Conservation (phyloP, 1,140 invertebrate genomes). For the Drosophila orosa region DNA sequence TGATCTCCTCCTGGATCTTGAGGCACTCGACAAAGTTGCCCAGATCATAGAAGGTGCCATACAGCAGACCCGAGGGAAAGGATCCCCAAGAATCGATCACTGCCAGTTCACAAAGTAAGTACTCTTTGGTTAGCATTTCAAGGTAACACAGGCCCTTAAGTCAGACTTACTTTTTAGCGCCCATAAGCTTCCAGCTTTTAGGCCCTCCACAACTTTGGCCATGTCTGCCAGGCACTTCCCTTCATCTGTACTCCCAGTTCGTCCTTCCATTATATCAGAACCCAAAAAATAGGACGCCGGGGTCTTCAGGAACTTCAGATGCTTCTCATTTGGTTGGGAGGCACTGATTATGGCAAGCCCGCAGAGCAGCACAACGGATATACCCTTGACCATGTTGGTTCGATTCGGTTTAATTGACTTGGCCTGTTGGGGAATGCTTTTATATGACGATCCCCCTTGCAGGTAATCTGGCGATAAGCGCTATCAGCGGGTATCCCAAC, state of each 20-base stretch:
- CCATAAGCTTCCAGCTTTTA: background rate
- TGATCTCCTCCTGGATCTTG: slow-evolving; percentile 12
- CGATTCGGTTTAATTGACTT: background rate
- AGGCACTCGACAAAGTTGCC: slow-evolving; percentile 65
- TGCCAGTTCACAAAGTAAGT: slow-evolving; percentile 2
- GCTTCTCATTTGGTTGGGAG: background rate
- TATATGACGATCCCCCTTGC: slow-evolving; percentile 5
- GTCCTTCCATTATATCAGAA: background rate
- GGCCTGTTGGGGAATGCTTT: background rate
- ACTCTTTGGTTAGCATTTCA: background rate
- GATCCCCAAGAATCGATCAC: slow-evolving; percentile 68
- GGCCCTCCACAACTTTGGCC: background rate
- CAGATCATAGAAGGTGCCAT: slow-evolving; percentile 37
- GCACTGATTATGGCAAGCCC: slow-evolving; percentile 7
- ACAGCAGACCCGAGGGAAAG: slow-evolving; percentile 16
- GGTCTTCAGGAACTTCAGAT: slow-evolving; percentile 3
- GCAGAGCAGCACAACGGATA: slow-evolving; percentile 5
- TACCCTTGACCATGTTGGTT: slow-evolving; percentile 17
- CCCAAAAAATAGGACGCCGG: background rate
- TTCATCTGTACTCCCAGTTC: background rate
- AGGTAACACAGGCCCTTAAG: rapidly evolving
- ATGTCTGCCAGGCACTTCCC: slow-evolving; percentile 14
- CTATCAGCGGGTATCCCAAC: slow-evolving; percentile 28
- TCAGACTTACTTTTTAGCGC: slow-evolving; percentile 30
- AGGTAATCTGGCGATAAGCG: slow-evolving; percentile 23